Base-by-base conservation (phyloP, 1,140 invertebrate species). In the Belonocnema kinseyi region DNA sequence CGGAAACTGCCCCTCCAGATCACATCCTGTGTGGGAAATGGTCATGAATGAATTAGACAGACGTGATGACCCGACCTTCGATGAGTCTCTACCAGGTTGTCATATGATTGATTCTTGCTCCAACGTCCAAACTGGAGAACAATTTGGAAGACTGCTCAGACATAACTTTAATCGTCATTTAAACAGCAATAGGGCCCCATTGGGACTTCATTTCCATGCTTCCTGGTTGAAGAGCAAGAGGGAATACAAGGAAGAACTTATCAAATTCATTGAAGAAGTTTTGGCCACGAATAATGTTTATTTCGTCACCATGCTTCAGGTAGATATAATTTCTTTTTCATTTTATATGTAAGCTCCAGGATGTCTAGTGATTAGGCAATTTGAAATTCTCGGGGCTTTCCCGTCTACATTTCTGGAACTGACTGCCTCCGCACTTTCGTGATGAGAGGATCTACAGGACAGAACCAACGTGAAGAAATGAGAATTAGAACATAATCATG, bases 141-240 rank as follows among this genome's bases (percentile, higher is more conserved):
- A 98, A 90, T 97, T 97, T 86, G 96, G 93, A 7, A 93, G 96
- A 80, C 94, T 98, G 70, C 92, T 98, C 74, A 95, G 97, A 85
- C 97, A 98, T 92, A 99, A 98, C 89, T 98, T 98, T 93, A 95
- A 97, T 88, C 95, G 97, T 46, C 97, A 98, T 92, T 98, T 97
- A 93, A 95, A 94, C 85, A 97, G 93, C 90, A 98, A 98, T 94
- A 93, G 97, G 79, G 97, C 98, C 17, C 98, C 98, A 14, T 92
- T 98, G n/a, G 97, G 97, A 88, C 94, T 99, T 46, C 96, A 98
- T 88, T 98, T 99, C 95, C 97, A 98, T 86, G 97, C 97, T 21
- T 97, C 97, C 19, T 99, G 97, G 97, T 91, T 98, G 77, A 98
- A 98, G 92, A 97, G 96, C 82, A 98, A 98, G 90, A 97, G 96